Evolutionary conservation across 2,113 vertebrate genomes (phyloP), one percentile per base, ranked within the genome.

Genomic region (Erpornis zantholeuca): DNA sequence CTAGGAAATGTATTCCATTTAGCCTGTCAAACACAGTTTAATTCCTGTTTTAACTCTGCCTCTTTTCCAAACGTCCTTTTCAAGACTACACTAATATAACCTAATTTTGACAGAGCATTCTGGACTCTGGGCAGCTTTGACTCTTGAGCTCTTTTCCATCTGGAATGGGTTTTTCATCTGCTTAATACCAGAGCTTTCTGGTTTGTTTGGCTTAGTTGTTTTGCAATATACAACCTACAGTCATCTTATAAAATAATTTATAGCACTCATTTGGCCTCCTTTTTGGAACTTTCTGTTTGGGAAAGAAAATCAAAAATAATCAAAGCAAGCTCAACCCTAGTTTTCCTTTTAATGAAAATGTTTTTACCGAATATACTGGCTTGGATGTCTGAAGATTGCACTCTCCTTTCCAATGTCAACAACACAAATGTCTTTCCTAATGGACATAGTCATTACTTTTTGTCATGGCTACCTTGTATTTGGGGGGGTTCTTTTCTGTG

Each of bases 1-100:
- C 65, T 82, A 76, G 80, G 71, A 96, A 96, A 94, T 77, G 3
- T 93, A 88, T 97, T 97, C 86, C 83, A 82, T 97, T 95, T 93
- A 94, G 82, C 54, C 49, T 95, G 86, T 94, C 94, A 96, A 93
- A 90, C 22, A 82, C 18, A 90, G 78, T 82, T 82, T 91, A 91
- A 94, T 86, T 78, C 60, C 94, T 95, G 52, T 75, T 86, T 91
- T 89, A 94, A 94, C 38, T 75, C 61, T 79, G 78, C 23, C 24
- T 60, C 88, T 94, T 91, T 96, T 82, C 81, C 77, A 95, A 96
- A 85, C 70, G n/a, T 86, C 28, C 49, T 78, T 84, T 86, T 97
- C 53, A 81, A 94, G 71, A 88, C 57, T 76, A 59, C 61, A 27
- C 44, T 64, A 96, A 76, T 49, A 75, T 86, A 94, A 91, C 53